A percentile compares a stretch with the other conserved stretches of the same genome.
phyloP scores from a whole-genome alignment of 2,113 vertebrate species.

The Anthoscopus minutus region DNA sequence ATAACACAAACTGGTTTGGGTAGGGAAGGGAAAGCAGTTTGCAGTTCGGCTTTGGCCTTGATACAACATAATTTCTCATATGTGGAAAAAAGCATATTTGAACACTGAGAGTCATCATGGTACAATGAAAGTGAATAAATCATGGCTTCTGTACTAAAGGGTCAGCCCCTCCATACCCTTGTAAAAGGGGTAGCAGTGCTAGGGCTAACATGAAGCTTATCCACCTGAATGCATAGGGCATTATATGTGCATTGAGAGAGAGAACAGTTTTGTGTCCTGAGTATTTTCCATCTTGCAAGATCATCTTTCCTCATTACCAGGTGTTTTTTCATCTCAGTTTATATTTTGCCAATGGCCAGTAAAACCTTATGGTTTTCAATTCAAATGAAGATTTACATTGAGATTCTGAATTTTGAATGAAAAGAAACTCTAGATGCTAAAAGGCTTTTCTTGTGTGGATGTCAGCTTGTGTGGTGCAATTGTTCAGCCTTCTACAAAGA shows the following conservation, averaged over 20 bases:
- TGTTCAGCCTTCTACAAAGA: background rate
- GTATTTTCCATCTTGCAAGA: background rate
- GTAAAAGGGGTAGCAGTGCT: background rate
- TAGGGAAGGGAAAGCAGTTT: constrained; percentile 29
- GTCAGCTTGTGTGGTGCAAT: background rate
- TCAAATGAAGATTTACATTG: background rate
- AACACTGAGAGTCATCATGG: background rate
- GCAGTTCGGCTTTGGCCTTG: constrained; percentile 26
- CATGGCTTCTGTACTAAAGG: background rate
- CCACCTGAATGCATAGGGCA: background rate
- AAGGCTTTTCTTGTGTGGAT: background rate
- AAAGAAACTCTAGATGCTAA: background rate
- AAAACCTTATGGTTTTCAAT: background rate
- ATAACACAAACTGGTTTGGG: constrained; percentile 34
- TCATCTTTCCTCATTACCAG: background rate
- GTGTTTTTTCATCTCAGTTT: background rate
- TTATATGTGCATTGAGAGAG: background rate
- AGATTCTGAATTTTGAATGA: background rate
- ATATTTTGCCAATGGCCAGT: background rate
- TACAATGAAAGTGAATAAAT: constrained; percentile 26
- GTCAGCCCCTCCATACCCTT: background rate
- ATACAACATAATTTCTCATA: constrained; percentile 26
- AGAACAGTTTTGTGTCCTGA: background rate
- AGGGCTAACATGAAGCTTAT: background rate
- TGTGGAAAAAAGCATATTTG: constrained; percentile 36